Evolutionary conservation across 2,888 invertebrate genomes (phyloP).

Genomic region (Crocallis elinguaria): DNA sequence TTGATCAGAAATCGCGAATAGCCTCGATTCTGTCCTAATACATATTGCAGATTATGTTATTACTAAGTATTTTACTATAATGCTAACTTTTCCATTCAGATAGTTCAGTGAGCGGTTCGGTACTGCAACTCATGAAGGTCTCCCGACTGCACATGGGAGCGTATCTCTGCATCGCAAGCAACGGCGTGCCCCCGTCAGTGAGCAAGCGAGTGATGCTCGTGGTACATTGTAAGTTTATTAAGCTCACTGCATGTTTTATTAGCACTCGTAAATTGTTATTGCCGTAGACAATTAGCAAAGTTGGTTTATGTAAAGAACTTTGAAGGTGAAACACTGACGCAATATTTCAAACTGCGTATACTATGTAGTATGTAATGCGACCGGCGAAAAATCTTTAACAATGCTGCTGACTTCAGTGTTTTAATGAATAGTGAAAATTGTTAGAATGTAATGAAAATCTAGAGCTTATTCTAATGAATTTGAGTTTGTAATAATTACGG

Average conservation of each 20-base stretch:
- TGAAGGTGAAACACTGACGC: background rate
- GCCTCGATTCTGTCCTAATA: too few relatives aligned
- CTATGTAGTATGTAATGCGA: background rate
- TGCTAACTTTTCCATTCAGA: slow-evolving; percentile 68
- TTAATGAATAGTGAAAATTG: too few relatives aligned
- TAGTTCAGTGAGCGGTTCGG: slow-evolving; percentile 86
- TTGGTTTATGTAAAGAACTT: slow-evolving; percentile 1
- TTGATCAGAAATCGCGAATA: too few relatives aligned
- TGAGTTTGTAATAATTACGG: too few relatives aligned
- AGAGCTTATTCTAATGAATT: too few relatives aligned
- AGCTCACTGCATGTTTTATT: slow-evolving; percentile 7
- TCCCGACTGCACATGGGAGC: slow-evolving; percentile 91
- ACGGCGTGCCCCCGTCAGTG: slow-evolving; percentile 92
- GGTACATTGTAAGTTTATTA: slow-evolving; percentile 90
- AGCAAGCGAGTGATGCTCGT: slow-evolving; percentile 92
- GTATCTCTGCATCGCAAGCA: slow-evolving; percentile 91
- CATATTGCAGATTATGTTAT: too few relatives aligned
- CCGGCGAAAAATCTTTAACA: background rate
- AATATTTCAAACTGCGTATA: background rate
- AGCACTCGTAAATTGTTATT: slow-evolving; percentile 7
- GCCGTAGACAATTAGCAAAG: slow-evolving; percentile 7
- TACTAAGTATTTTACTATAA: too few relatives aligned
- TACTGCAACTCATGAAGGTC: slow-evolving; percentile 87
- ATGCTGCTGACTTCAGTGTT: background rate
- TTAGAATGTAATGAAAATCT: too few relatives aligned